Base-by-base conservation (phyloP, 2,888 invertebrate genomes). In the Lasioglossum malachurum region DNA sequence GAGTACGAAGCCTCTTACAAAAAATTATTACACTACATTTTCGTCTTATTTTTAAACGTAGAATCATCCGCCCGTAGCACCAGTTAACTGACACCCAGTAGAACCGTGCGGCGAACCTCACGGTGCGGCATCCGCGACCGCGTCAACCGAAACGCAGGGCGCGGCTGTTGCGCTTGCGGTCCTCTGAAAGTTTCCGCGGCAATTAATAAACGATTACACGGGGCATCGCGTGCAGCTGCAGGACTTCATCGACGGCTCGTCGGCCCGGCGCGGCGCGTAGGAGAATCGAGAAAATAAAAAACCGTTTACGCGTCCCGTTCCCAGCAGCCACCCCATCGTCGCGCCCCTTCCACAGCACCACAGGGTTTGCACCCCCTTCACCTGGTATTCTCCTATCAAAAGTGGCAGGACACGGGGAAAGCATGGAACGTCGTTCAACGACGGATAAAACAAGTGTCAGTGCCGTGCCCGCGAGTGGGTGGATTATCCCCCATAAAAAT, bases 401-500 rank as follows among this genome's bases (percentile, higher is more conserved):
- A 78, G 88, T 78, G 78, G 83, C 81, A 83, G 78, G 82, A 88
- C 87, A 83, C 84, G 78, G 57, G 53, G 23, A 83, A 82, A 90
- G 83, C 83, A 80, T 73, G 87, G 80, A 87, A 83, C 82, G 74
- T 86, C 84, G 91, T 90, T 90, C 85, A 84, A 79, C 85, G 82
- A 79, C 83, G 89, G 86, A 85, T 82, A 86, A 90, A 92, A 92
- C 92, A 89, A 90, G 92, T 91, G 90, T 88, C 91, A 86, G 84
- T 82, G 80, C 78, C 79, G 90, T 74, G 46, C 80, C 89, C 82
- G 82, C 88, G 89, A 85, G 81, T 84, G 82, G 86, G 84, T 86
- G 89, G 88, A 91, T 88, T 91, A 91, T 89, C 82, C 88, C 77
- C 87, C 90, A 86, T 90, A 91, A 92, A 92, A 91, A 91, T 89